Evolutionary conservation across 35 echinoderm and acorn worm species (phyloP), one percentile per base, ranked within the genome.

Genomic region (Eucidaris tribuloides): DNA sequence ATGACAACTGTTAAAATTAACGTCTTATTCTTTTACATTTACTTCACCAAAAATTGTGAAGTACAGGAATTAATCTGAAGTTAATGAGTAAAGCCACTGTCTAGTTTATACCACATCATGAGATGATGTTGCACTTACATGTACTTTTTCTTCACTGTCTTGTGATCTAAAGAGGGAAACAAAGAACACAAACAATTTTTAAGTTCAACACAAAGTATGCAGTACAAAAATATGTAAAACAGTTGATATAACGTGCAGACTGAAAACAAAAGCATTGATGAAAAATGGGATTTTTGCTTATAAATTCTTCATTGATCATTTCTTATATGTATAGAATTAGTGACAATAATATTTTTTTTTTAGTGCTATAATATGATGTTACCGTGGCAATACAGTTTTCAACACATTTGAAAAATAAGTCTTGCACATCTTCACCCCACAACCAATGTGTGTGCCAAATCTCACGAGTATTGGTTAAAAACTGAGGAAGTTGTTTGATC

Each of bases 111-210:
- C 18, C 19, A 81, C 17, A 55, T 25, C 13, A 19, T 81, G 6
- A 46, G 32, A 9, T 81, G 20, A 58, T 71, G 19, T 43, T 2
- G 13, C 23, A 83, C 61, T 55, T 24, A 71, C 79, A 58, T 57
- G 43, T 38, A 88, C 91, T 49, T 93, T 93, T 55, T 88, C 86
- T 49, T 88, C 91, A 88, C 85, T 83, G 37, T 93, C 91, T 74
- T 38, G 23, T 46, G 91, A 87, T 52, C 91, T 93, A 66, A 41
- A 59, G 23, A 52, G 35, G 50, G 19, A 50, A 78, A 44, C 42
- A 88, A 84, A 71, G 35, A 55, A 5, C 9, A 52, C n/a, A 72
- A 41, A 3, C 1, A 74, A 24, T 3, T 2, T 17, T n/a, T n/a
- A 74, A n/a, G 0, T 35, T 17, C 31, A 68, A 19, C 64, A 33